Evolutionary conservation across 2,113 vertebrate genomes (phyloP), one percentile per base, ranked within the genome.

Genomic region (Bambusicola thoracicus): DNA sequence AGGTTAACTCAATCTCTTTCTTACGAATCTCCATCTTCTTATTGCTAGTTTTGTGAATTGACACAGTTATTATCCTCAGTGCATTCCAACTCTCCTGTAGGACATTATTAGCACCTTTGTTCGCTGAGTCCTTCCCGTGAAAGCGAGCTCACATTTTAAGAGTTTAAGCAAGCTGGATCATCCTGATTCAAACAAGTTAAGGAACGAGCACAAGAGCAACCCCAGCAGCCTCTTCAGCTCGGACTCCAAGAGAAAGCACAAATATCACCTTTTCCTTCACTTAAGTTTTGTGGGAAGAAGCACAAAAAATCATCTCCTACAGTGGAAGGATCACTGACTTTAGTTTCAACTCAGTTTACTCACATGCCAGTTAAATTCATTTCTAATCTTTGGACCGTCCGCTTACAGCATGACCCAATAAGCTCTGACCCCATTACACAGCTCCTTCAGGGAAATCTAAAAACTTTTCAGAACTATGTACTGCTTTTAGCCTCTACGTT

Each of bases 61-160:
- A 94, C 78, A 91, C 89, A 44, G 89, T 94, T 92, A 89, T 76
- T 48, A 69, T 56, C 40, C 30, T 72, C 66, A 30, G 74, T 24
- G 15, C 56, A 73, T 93, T 95, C 67, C 85, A 91, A 4, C 89
- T 84, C 87, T 76, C 43, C n/a, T 66, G 53, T 51, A 86, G 36
- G 66, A 81, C 87, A 73, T 94, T 87, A 91, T 87, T 95, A 85
- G 81, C 36, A 44, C 85, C 48, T 94, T 76, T 95, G 89, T 95
- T 81, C 89, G 87, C n/a, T 6, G 22, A 91, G 53, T 11, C 58
- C 79, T 76, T 93, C 89, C 87, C 89, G 62, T 89, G 74, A 91
- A 91, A 94, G 76, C 58, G 74, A 91, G 67, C 91, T 91, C 67
- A 40, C n/a, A 20, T 41, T 65, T 21, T 36, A 87, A 51, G 56